A percentile compares a stretch with the other conserved stretches of the same genome.
Evolutionary conservation across 1,140 invertebrate genomes (phyloP).

Genomic region (Metaphire vulgaris): DNA sequence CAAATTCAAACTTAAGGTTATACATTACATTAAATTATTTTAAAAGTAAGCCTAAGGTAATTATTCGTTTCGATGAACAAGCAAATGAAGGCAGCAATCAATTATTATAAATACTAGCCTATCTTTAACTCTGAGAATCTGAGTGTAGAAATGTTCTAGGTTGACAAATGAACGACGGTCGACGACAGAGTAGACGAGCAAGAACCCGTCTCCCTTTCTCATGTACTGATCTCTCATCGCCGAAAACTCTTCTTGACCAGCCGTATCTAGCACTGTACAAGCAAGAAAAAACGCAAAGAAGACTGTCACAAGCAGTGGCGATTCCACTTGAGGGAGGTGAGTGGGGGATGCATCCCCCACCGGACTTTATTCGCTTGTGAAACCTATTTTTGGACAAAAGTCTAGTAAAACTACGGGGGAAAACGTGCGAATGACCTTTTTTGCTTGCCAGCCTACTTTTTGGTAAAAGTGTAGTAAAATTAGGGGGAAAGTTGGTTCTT

Average conservation of each 20-base stretch:
- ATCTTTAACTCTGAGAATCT: slow-evolving; percentile 68
- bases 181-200: slow-evolving; percentile 79
- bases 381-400: too few relatives aligned
- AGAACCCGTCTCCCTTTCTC: slow-evolving; percentile 59
- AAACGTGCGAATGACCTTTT: not conserved
- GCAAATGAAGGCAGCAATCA: too few relatives aligned
- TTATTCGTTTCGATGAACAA: too few relatives aligned
- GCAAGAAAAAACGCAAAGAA: slow-evolving; percentile 23
- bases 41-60: too few relatives aligned
- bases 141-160: slow-evolving; percentile 85
- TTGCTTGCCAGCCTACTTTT: too few relatives aligned
- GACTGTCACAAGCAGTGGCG: not conserved
- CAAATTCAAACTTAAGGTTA: too few relatives aligned
- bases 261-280: slow-evolving; percentile 52
- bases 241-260: slow-evolving; percentile 85
- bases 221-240: slow-evolving; percentile 92
- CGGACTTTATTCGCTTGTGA: too few relatives aligned
- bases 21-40: too few relatives aligned
- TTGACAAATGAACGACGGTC: slow-evolving; percentile 90
- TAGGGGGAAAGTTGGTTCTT: not conserved
- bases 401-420: not conserved
- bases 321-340: too few relatives aligned
- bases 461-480: too few relatives aligned
- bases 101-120: slow-evolving; percentile 57
- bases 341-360: too few relatives aligned